Conservation (phyloP, 2,888 invertebrate species). For the Atethmia centrago region DNA sequence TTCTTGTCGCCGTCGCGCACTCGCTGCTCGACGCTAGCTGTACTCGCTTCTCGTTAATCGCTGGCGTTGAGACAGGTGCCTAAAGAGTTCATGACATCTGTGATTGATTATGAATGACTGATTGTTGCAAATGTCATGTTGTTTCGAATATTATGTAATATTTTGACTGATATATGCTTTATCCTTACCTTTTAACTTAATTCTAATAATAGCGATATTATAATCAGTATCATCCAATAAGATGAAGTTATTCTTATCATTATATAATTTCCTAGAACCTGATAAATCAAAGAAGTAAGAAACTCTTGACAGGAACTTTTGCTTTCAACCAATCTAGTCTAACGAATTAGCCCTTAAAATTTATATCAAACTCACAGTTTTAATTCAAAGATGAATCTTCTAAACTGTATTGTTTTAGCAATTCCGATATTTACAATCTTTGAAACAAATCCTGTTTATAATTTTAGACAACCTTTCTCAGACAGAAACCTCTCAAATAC, state of each 20-base stretch:
- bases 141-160: not conserved
- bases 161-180: not conserved
- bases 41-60: not conserved
- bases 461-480: constrained; percentile 20
- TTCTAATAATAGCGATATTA: not conserved
- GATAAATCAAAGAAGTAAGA: not conserved
- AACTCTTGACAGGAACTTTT: not conserved
- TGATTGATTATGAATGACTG: constrained; percentile 20
- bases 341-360: constrained; percentile 16
- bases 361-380: constrained; percentile 1
- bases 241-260: not conserved
- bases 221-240: not conserved
- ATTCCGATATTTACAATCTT: constrained; percentile 43
- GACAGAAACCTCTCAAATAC: constrained; percentile 33
- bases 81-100: constrained; percentile 3
- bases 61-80: not conserved
- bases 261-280: not conserved
- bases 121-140: not conserved
- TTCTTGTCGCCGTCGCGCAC: not conserved
- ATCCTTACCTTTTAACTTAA: not conserved
- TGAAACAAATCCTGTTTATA: constrained; percentile 31
- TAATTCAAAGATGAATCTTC: constrained; percentile 21
- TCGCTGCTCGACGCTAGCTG: not conserved
- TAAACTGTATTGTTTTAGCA: constrained; percentile 17
- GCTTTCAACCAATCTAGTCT: constrained; percentile 2